Base-by-base conservation (phyloP, 1,140 invertebrate species). In the Brachionus paranguensis region DNA sequence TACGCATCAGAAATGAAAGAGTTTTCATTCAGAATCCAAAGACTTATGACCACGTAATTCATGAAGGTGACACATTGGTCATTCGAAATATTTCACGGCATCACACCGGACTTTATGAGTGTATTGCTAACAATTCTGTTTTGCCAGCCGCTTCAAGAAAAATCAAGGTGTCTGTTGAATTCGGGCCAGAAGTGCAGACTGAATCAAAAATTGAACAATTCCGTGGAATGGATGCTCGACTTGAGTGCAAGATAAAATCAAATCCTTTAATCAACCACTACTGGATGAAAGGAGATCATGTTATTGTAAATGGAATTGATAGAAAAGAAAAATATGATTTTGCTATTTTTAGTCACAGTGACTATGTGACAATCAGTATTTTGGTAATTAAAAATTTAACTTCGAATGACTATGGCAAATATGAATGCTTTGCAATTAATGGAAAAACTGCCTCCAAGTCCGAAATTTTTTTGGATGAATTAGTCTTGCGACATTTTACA, bases 101-200 rank as follows among this genome's bases (percentile, higher is more conserved):
- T 78, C 88, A 87, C 85, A 86, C 87, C 27, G 87, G 87, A 83
- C 64, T 86, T 8, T 88, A 88, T 84, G 87, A 88, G 72, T 89
- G 88, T 85, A 85, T 85, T 33, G 88, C 88, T 3, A 86, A 85
- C 83, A 88, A 88, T 78, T 86, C 85, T 1, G 86, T 88, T 3
- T 85, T 86, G 24, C 86, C 86, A 53, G 83, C 86, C n/a, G 86
- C 87, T 45, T 86, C 83, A 81, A 85, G 86, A 29, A 83, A 85
- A 81, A 88, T 89, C 20, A 86, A 85, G 74, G 86, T 89, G 7
- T 85, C 84, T 20, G 88, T 89, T 24, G 85, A 88, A 74, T 89
- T 81, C 11, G 53, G 37, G 4, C 78, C 78, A 5, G 78, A 81
- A 20, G 43, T 68, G 11, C 33, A 41, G 3, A 24, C 53, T 3